Evolutionary conservation across 2,888 invertebrate species (phyloP).

Genomic region (Cataglyphis altisquamis): DNA sequence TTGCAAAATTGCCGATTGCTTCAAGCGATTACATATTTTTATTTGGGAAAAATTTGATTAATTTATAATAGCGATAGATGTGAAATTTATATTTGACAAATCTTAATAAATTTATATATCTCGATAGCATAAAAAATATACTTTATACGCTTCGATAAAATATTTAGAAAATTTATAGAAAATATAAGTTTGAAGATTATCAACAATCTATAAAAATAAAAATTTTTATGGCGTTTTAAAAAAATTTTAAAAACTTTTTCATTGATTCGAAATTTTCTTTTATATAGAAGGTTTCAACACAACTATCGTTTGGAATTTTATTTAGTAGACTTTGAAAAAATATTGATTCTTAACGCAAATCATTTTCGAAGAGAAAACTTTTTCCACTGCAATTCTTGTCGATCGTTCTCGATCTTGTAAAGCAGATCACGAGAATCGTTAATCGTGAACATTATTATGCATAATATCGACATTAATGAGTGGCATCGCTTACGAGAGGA

Average conservation of each 20-base stretch:
- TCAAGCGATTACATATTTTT: not conserved
- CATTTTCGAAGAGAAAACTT: not conserved
- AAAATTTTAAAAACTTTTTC: not conserved
- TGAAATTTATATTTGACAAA: not conserved
- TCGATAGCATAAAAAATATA: not conserved
- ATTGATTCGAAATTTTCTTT: not conserved
- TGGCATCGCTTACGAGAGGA: slow-evolving; percentile 34
- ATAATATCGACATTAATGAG: slow-evolving; percentile 45
- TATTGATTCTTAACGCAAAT: not conserved
- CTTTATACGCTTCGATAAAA: not conserved
- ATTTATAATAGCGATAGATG: too few species aligned
- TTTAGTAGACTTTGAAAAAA: not conserved
- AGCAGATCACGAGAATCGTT: slow-evolving; percentile 37
- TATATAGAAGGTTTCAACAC: not conserved
- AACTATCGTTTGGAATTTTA: not conserved
- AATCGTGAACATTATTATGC: slow-evolving; percentile 59
- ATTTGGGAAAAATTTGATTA: not conserved
- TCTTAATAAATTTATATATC: not conserved
- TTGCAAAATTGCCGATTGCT: not conserved
- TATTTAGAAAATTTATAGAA: not conserved
- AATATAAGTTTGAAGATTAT: not conserved
- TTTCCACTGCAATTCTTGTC: not conserved
- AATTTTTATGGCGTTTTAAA: not conserved
- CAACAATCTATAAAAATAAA: not conserved
- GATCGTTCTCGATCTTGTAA: slow-evolving; percentile 20